These are phyloP conservation scores for Phymorhynchus buccinoides DNA, from an alignment of 1,140 invertebrate species.

Conservation along the genomic window DNA sequence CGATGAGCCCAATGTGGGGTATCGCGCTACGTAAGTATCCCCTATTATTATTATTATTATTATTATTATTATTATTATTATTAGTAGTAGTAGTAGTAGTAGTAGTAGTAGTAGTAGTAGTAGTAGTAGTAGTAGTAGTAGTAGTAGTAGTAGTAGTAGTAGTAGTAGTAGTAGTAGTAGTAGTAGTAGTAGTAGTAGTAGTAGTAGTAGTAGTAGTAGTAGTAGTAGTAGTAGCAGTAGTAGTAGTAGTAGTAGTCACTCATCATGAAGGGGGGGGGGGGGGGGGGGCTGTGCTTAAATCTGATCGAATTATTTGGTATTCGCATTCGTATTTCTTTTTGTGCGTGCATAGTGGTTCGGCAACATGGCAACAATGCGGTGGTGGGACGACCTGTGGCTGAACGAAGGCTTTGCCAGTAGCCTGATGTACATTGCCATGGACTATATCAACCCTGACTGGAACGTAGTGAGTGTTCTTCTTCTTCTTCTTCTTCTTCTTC, in stretches of 20 bases:
- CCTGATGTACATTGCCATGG: conserved; percentile 72
- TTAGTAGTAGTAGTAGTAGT: conserved; percentile 18
- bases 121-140: conserved; percentile 11
- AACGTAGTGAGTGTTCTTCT: conserved; percentile 61
- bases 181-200: conserved; percentile 14
- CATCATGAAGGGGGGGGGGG: too few species aligned
- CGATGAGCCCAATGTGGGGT: too few species aligned
- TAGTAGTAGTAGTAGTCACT: not conserved
- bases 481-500: not conserved
- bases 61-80: not conserved
- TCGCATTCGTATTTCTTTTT: too few species aligned
- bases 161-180: conserved; percentile 19
- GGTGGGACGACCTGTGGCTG: conserved; percentile 76
- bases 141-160: conserved; percentile 8
- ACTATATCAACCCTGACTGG: conserved; percentile 67
- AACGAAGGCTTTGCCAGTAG: conserved; percentile 75
- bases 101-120: not conserved
- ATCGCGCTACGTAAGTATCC: too few species aligned
- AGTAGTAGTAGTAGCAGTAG: conserved; percentile 19
- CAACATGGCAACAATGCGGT: conserved; percentile 75
- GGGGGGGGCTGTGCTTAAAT: too few species aligned
- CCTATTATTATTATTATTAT: not conserved
- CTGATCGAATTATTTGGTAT: not conserved
- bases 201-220: conserved; percentile 14
- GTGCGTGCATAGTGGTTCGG: conserved; percentile 75